Base-by-base conservation (phyloP, 2,888 invertebrate species). In the Phortica okadai region DNA sequence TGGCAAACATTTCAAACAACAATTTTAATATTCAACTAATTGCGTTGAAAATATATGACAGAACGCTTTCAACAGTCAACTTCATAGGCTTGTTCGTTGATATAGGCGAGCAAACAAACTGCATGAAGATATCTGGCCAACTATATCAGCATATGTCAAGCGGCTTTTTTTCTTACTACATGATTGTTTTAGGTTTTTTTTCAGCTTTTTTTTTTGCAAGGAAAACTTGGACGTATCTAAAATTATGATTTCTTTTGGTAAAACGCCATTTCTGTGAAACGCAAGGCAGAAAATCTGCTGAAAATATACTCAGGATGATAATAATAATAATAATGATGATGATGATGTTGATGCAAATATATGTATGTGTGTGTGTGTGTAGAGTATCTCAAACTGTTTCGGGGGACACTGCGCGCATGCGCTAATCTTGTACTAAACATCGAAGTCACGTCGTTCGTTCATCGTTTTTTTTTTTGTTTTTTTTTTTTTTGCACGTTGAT, bases 351-450 rank as follows among this genome's bases (percentile, higher is more conserved):
- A 50, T 50, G 8, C 50, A 50, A 2, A 14, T 45, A 10, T 6
- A 6, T 45, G 59, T 16, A n/a, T 16, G 59, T 59, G 16, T 59
- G 16, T n/a, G n/a, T 16, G 21, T 59, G 59, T 54, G 69, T 66
- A 11, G 64, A 2, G 14, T 70, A 76, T 82, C 81, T 82, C 77
- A 80, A 82, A 82, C 77, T 83, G 77, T 45, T 66, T 45, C 54
- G 11, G 33, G 25, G 66, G 64, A 8, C 58, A 62, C 58, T 10
- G 74, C 44, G 62, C 62, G 59, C 59, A 59, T 21, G 69, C 70
- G 74, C 83, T 89, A 89, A 89, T 89, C 89, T 89, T 54, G 62
- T 76, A 82, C 79, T 80, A 81, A 85, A 83, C 82, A 89, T 89
- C 89, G 83, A 79, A 84, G 89, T 89, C 89, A 89, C 89, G 89